Evolutionary conservation across 2,113 vertebrate species (phyloP).

Genomic region (Sebastes fasciatus): DNA sequence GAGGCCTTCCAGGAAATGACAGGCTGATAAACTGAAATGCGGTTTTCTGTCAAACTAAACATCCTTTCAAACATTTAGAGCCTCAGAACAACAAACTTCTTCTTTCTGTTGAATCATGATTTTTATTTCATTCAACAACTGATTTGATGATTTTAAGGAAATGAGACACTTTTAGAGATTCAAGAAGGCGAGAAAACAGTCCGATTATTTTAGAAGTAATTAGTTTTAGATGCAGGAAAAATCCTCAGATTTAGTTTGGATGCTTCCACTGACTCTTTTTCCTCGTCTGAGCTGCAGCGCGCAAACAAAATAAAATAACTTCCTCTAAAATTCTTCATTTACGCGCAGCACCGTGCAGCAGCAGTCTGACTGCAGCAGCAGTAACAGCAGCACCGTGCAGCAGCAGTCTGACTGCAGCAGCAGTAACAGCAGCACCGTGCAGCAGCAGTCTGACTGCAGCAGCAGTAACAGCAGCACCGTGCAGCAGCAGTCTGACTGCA

Average conservation of each 20-base stretch:
- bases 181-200: neutral
- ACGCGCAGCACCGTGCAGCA: neutral
- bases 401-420: no score
- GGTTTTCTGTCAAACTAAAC: constrained; percentile 5
- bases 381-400: no score
- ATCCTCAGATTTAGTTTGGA: neutral
- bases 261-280: neutral
- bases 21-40: neutral
- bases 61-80: neutral
- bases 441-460: no score
- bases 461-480: no score
- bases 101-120: neutral
- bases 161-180: neutral
- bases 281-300: neutral
- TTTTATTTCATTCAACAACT: neutral
- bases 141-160: neutral
- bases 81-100: neutral
- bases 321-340: neutral
- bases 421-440: no score
- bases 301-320: neutral
- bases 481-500: no score
- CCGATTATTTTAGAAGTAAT: neutral
- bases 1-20: neutral
- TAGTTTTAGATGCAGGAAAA: neutral
- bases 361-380: no score